Percentiles rank a stretch among this genome's conserved stretches.
Evolutionary conservation across 2,888 invertebrate species (phyloP).

Genomic region (Hipparchia semele): DNA sequence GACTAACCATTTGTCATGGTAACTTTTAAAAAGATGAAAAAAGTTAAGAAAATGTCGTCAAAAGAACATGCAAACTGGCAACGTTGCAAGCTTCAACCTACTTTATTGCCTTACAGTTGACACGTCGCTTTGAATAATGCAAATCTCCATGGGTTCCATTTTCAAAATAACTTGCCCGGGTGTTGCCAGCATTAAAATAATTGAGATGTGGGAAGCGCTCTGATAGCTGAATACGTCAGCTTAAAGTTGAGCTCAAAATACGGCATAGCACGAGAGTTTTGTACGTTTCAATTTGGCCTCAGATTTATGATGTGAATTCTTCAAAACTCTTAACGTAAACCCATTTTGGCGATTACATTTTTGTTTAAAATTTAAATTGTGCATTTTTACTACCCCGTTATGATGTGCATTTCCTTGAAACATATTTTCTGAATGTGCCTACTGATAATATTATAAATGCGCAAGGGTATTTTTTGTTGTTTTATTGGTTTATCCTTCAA

Average conservation of each 20-base stretch:
- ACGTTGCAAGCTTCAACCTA: not conserved
- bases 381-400: no score
- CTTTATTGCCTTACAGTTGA: slow-evolving; percentile 16
- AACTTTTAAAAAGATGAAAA: not conserved
- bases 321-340: not conserved
- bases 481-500: no score
- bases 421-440: no score
- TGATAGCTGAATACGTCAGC: slow-evolving; percentile 14
- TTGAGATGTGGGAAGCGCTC: slow-evolving; percentile 5
- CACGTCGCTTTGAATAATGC: slow-evolving; percentile 23
- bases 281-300: not conserved
- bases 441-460: no score
- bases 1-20: no score
- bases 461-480: no score
- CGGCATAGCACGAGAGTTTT: not conserved
- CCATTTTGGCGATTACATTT: no score
- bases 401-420: no score
- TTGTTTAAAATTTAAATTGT: no score
- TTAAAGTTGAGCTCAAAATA: not conserved
- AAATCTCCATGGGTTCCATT: slow-evolving; percentile 19
- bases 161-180: slow-evolving; percentile 1
- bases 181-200: slow-evolving; percentile 26
- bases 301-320: not conserved
- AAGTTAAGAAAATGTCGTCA: not conserved
- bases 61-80: slow-evolving; percentile 12